Evolutionary conservation across 1,140 invertebrate species (phyloP), one percentile per base, ranked within the genome.

Genomic region (Oppia nitens): DNA sequence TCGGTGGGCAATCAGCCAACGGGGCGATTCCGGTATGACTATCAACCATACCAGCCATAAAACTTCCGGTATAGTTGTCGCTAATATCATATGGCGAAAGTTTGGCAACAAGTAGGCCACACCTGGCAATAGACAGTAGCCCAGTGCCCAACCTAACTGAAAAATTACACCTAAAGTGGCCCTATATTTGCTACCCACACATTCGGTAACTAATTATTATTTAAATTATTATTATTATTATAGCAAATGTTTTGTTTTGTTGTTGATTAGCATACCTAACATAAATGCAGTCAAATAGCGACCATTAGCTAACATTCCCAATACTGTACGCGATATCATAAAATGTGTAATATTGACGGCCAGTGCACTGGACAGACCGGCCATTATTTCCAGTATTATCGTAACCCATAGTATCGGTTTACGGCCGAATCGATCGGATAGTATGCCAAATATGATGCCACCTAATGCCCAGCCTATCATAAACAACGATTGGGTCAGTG

Each of bases 391-490:
- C 25, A 61, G 29, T 26, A 21, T 40, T 25, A 47, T 23, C 66
- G 54, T 64, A 60, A 69, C 14, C 66, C 61, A 48, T 60, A 57
- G 1, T 60, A 66, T 61, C 4, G 57, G 59, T n/a, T 24, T 23
- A 14, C 60, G 47, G 17, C 60, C 66, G 69, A 69, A 81, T 74
- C 83, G 88, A 70, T 91, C 87, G 1, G 85, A 83, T 51, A 89
- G 68, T 60, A 81, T 78, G 17, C 85, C 84, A 68, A 89, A 84
- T 47, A 84, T 70, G 40, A 88, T 77, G 49, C 84, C 85, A 25
- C 85, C 85, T 83, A 59, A 86, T 87, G 61, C 82, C 71, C 85
- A 83, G 59, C 87, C 87, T 59, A 82, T 70, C 84, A 90, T 88
- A 68, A 85, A 87, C 45, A 87, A 66, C 1, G 84, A 78, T 68